Evolutionary conservation across 2,888 invertebrate species (phyloP), one percentile per base, ranked within the genome.

Genomic region (Mythimna lalbum): DNA sequence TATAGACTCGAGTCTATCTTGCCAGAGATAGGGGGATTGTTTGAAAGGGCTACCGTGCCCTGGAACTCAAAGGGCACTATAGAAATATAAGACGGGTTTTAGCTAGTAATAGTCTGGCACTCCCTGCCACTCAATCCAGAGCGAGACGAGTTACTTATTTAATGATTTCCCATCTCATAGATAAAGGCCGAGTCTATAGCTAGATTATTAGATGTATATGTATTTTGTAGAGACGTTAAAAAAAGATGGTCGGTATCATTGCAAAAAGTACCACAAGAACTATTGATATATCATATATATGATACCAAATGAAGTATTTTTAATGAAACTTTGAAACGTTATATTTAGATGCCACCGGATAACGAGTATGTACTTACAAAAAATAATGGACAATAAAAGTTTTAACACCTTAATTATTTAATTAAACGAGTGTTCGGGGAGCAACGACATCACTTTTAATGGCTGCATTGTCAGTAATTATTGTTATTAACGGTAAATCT

Each of bases 361-460:
- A 31, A 59, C 43, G 19, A 75, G 50, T 36, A 33, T 17, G 23
- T 17, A 49, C 23, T 39, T 39, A 43, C 23, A 72, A 47, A 53
- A 57, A 39, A 52, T 50, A 63, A 4, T 27, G 43, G 36, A 47
- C 50, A 56, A 36, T 33, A 36, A 52, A 74, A 74, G n/a, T 14
- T 7, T 23, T 17, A 65, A 52, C 53, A 52, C 53, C 7, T 47
- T 47, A 27, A 19, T 75, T 57, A 59, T 43, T 52, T 69, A 49
- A 60, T 60, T 50, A 50, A 21, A 61, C 43, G 19, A 7, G 17
- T 49, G 43, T 73, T 19, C 43, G 55, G 50, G 2, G 33, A 73
- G 49, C 43, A 69, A 76, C 19, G 55, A 76, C 49, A 69, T 56
- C 47, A 27, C n/a, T 61, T 75, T 66, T 49, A 57, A 77, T 69